Percentiles rank a stretch among this genome's conserved stretches.
These are phyloP conservation scores for Lapara coniferarum DNA, from an alignment of 2,888 invertebrate genomes.

Conservation along the genomic window DNA sequence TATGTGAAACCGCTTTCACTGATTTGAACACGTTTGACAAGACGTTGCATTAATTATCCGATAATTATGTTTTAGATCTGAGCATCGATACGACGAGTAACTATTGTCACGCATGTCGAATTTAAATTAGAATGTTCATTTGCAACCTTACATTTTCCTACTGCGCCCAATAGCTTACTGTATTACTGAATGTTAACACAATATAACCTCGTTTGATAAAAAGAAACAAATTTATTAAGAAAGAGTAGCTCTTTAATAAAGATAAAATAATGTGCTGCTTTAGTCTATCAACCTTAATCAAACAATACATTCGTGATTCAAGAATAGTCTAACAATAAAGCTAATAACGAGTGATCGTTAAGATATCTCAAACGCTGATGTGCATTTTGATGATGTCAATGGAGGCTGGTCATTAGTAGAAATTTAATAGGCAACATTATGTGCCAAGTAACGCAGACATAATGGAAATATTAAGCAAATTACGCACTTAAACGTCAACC, in stretches of 20 bases:
- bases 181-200: slow-evolving; percentile 4
- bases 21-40: slow-evolving; percentile 66
- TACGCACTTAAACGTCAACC: not conserved
- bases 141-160: not conserved
- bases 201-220: not conserved
- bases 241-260: not conserved
- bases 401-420: slow-evolving; percentile 2
- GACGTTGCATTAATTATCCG: slow-evolving; percentile 65
- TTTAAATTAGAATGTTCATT: slow-evolving; percentile 30
- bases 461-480: not conserved
- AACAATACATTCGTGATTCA: not conserved
- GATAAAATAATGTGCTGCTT: not conserved
- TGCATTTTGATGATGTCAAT: slow-evolving; percentile 1
- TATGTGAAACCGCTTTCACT: slow-evolving; percentile 77
- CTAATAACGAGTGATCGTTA: not conserved
- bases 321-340: slow-evolving; percentile 7
- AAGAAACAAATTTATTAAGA: not conserved
- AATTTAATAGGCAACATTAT: slow-evolving; percentile 2
- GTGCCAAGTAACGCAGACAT: not conserved
- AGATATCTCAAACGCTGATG: not conserved
- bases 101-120: slow-evolving; percentile 32
- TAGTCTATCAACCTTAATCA: not conserved
- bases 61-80: slow-evolving; percentile 59
- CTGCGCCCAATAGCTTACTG: not conserved
- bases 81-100: slow-evolving; percentile 34